phyloP scores from a whole-genome alignment of 2,888 invertebrate species.

The Deilephila porcellus region DNA sequence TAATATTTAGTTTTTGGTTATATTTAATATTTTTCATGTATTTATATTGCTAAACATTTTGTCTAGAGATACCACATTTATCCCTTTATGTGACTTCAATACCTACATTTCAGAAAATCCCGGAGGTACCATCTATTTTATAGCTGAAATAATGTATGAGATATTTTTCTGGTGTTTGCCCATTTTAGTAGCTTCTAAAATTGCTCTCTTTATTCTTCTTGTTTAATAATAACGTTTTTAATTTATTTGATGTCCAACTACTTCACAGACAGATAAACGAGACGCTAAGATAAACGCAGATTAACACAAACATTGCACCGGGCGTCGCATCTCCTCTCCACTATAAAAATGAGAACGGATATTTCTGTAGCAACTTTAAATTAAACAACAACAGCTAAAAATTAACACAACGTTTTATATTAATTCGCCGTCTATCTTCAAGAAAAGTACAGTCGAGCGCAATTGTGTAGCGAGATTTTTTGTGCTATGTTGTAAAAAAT shows the following conservation, averaged over 20 bases:
- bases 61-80: no score
- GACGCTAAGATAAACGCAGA: neutral
- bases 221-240: no score
- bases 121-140: no score
- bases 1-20: no score
- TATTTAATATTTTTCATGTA: neutral
- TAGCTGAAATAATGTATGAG: no score
- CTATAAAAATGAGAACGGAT: slow-evolving; percentile 28
- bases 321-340: neutral
- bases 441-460: slow-evolving; percentile 53
- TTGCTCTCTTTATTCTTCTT: no score
- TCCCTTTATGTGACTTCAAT: no score
- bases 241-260: neutral
- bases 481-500: slow-evolving; percentile 39
- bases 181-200: no score
- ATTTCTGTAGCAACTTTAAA: slow-evolving; percentile 40
- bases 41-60: no score
- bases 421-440: slow-evolving; percentile 47
- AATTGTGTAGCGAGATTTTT: slow-evolving; percentile 53
- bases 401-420: slow-evolving; percentile 58
- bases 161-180: no score
- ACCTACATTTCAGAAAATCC: no score
- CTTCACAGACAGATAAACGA: neutral
- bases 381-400: slow-evolving; percentile 49
- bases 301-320: neutral